A percentile compares a stretch with the other conserved stretches of the same genome.
These are phyloP conservation scores for Nasonia longicornis DNA, from an alignment of 1,140 invertebrate species.

Conservation along the genomic window DNA sequence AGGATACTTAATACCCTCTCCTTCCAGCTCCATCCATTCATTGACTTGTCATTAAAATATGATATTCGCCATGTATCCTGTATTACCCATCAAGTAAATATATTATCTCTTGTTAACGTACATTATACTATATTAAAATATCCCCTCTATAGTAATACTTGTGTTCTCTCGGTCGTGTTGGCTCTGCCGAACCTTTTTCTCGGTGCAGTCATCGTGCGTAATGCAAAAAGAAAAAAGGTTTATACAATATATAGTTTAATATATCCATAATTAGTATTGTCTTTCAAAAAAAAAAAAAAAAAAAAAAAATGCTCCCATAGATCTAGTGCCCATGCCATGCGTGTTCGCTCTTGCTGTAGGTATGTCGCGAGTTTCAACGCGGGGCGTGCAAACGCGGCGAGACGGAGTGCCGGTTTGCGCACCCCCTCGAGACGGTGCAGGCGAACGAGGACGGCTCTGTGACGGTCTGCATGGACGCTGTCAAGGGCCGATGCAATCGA, in stretches of 20 bases:
- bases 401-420: conserved; percentile 97
- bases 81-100: conserved; percentile 8
- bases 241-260: conserved; percentile 17
- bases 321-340: conserved; percentile 69
- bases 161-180: neutral
- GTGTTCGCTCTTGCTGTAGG: conserved; percentile 79
- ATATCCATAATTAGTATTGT: conserved; percentile 42
- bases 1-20: too few species aligned
- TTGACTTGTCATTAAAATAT: neutral
- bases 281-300: conserved; percentile 5
- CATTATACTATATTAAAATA: neutral
- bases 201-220: conserved; percentile 14
- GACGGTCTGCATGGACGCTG: conserved; percentile 99
- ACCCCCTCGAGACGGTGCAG: conserved; percentile 93
- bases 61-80: neutral
- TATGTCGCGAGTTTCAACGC: conserved; percentile 98
- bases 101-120: neutral
- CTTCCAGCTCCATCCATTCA: neutral
- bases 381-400: conserved; percentile 96
- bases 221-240: neutral
- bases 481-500: conserved; percentile 96
- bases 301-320: conserved; percentile 57
- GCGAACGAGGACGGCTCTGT: conserved; percentile 95
- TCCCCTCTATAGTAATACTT: neutral
- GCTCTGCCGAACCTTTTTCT: conserved; percentile 16